Base-by-base conservation (phyloP, 1,140 invertebrate species). In the Euglossa dilemma region DNA sequence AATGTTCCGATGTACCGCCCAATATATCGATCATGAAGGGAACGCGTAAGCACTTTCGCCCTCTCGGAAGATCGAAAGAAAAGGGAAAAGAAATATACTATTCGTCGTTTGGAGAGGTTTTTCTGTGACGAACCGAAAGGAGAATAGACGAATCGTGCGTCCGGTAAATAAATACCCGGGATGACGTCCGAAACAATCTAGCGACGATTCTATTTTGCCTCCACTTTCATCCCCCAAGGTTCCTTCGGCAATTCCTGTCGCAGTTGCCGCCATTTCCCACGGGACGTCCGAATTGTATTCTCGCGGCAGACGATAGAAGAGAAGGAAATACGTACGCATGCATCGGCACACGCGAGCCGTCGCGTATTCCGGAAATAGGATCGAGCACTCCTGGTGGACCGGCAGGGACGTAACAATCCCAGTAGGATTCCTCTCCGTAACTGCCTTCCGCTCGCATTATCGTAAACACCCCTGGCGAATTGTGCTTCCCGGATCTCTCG, bases 151-250 rank as follows among this genome's bases (percentile, higher is more conserved):
- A 54, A 54, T 54, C 52, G 47, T 6, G 47, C 47, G 52, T 54
- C 52, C 52, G 14, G 63, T 7, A 64, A 64, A 64, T 79, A 71
- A 67, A 86, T 70, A 61, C 57, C n/a, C 52, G 43, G 57, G 80
- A 87, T 28, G 76, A 77, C 63, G 69, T 80, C 57, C 63, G 52
- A 52, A 63, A 83, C 69, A 52, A 81, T 88, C 78, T 63, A 73
- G 25, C 23, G 18, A 74, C 47, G 28, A 87, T 84, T 85, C 79
- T 50, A 81, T 87, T 87, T 87, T 66, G 63, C 74, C 45, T 28
- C 25, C 12, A 0, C 6, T 47, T 47, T n/a, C 23, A 12, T 47
- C 4, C 23, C 23, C 0, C 63, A 20, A 2, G 64, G 36, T 18
- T 36, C 61, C 18, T 43, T 23, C 16, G 28, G 28, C 11, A 45